Evolutionary conservation across 2,888 invertebrate genomes (phyloP), one percentile per base, ranked within the genome.

Genomic region (Phasia obesa): DNA sequence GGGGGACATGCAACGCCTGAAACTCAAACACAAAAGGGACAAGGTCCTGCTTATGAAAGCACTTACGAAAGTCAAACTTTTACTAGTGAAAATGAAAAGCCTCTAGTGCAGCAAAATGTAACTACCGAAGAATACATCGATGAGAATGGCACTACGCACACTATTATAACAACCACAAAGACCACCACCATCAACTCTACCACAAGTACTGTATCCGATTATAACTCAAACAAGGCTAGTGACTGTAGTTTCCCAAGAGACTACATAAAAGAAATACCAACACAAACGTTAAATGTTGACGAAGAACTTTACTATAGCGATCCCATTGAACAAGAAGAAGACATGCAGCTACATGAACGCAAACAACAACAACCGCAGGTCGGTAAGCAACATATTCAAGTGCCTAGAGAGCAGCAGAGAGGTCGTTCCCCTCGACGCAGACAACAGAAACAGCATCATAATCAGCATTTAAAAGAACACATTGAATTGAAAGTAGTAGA

Each of bases 1-100:
- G 94, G 95, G 88, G 94, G 95, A 86, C 91, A 92, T 82, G 89
- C 92, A 86, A 91, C 91, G 88, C 91, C 91, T 47, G 83, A 79
- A 76, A 65, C 25, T 21, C 70, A 84, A 67, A 47, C 23, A 77
- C 59, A 84, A 85, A 65, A 55, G 25, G 44, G 21, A 19, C 31
- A 80, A 86, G 77, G 81, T 60, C 42, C 81, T 21, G 6, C 35
- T 2, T 71, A 67, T 73, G 67, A 77, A 27, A 51, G 38, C 84
- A 57, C 38, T 13, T 7, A 51, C n/a, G 55, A 69, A 11, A 53
- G 35, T n/a, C 47, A 49, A 51, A 57, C 85, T 57, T 25, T 21
- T 19, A 23, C 38, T 11, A 53, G 13, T 21, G 62, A 44, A 55
- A 49, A 13, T 17, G 67, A 49, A 67, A 67, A 21, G 17, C 79